These are phyloP conservation scores for Sinocyclocheilus rhinocerous DNA, from an alignment of 2,113 vertebrate genomes.

Conservation along the genomic window DNA sequence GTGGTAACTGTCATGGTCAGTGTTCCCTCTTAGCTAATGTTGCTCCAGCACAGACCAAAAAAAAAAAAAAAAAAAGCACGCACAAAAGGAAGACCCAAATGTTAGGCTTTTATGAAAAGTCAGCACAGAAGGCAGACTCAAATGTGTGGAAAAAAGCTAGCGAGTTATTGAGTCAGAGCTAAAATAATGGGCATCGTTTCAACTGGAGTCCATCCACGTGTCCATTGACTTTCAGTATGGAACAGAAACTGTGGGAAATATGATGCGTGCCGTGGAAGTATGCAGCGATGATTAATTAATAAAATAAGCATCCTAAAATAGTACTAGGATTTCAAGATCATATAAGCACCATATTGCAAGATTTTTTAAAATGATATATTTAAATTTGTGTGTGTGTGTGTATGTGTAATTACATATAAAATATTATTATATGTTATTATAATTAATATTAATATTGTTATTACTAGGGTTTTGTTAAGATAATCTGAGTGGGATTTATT, in stretches of 20 bases:
- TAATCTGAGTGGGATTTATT: background rate
- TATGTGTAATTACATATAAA: background rate
- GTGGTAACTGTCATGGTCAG: slow-evolving; percentile 8
- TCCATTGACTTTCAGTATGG: slow-evolving; percentile 14
- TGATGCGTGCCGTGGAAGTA: background rate
- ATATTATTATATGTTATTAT: no score
- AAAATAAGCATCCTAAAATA: slow-evolving; percentile 2
- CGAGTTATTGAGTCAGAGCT: slow-evolving; percentile 8
- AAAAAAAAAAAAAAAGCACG: no score
- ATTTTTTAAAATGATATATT: no score
- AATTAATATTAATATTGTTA: no score
- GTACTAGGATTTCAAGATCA: background rate
- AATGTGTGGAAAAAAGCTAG: slow-evolving; percentile 4
- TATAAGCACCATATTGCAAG: background rate
- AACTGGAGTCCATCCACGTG: slow-evolving; percentile 13
- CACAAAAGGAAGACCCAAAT: no score
- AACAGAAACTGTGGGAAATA: slow-evolving; percentile 1
- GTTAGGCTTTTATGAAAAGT: no score
- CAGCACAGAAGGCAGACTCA: background rate
- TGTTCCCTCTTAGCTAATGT: slow-evolving; percentile 16
- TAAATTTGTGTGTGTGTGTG: background rate
- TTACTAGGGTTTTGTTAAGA: background rate
- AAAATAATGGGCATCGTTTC: slow-evolving; percentile 3
- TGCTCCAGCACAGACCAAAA: background rate
- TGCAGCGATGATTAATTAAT: background rate